phyloP scores from a whole-genome alignment of 2,888 invertebrate species.

The Nymphalis polychloros region DNA sequence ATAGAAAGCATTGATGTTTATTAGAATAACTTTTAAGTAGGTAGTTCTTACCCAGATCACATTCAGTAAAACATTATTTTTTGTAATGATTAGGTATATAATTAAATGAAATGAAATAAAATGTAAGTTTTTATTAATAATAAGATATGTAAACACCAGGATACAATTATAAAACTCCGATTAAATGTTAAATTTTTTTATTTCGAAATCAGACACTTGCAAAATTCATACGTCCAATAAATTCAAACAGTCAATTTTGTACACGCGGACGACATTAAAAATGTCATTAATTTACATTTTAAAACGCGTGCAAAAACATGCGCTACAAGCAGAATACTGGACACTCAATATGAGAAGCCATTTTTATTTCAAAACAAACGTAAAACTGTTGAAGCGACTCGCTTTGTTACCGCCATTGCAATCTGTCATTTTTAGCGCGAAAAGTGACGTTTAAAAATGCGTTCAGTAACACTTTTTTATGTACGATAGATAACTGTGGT shows the following conservation, averaged over 20 bases:
- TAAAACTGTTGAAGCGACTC: constrained; percentile 31
- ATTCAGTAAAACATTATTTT: too few species aligned
- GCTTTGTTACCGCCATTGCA: constrained; percentile 42
- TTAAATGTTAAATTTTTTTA: not conserved
- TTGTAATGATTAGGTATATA: too few species aligned
- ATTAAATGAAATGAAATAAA: too few species aligned
- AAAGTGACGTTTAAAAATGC: constrained; percentile 47
- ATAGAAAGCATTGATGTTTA: too few species aligned
- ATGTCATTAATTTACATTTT: constrained; percentile 17
- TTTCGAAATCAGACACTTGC: constrained; percentile 3
- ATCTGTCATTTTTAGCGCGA: constrained; percentile 45
- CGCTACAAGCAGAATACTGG: constrained; percentile 11
- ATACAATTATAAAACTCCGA: not conserved
- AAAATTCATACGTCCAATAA: constrained; percentile 14
- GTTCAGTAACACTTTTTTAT: constrained; percentile 38
- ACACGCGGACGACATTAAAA: constrained; percentile 5
- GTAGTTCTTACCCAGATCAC: too few species aligned
- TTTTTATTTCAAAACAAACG: constrained; percentile 34
- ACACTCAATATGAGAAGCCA: constrained; percentile 8
- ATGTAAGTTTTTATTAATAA: too few species aligned
- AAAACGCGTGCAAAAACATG: constrained; percentile 15
- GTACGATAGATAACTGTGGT: constrained; percentile 25
- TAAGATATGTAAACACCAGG: too few species aligned
- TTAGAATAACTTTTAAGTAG: too few species aligned
- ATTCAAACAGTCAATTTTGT: not conserved